phyloP scores from a whole-genome alignment of 2,888 invertebrate genomes.

The Spatulosminthurus flaviceps region DNA sequence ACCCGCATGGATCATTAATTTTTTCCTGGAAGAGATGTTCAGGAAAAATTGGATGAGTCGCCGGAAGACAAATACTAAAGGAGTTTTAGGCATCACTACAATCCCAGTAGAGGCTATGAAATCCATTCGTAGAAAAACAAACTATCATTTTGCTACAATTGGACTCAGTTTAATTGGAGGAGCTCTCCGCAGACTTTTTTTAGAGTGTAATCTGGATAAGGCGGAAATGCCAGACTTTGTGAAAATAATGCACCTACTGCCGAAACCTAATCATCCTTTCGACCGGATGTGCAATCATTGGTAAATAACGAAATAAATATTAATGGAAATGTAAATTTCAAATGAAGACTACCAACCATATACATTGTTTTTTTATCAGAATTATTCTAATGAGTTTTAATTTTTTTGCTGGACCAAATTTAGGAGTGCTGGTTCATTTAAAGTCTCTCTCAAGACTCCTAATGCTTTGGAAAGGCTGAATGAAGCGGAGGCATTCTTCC shows the following conservation, averaged over 20 bases:
- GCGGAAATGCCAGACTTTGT: constrained; percentile 3
- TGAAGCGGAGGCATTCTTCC: constrained; percentile 37
- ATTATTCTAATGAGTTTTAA: not conserved
- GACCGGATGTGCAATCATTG: constrained; percentile 48
- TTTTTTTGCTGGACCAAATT: too few species aligned
- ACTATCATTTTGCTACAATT: constrained; percentile 56
- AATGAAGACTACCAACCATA: too few species aligned
- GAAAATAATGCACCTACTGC: constrained; percentile 46
- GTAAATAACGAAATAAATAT: not conserved
- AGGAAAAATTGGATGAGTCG: constrained; percentile 47
- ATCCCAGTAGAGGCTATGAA: constrained; percentile 48
- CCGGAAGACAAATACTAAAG: constrained; percentile 42
- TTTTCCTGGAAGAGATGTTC: constrained; percentile 36
- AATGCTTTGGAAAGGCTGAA: constrained; percentile 37
- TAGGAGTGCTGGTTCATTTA: constrained; percentile 39
- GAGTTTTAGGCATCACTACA: constrained; percentile 51
- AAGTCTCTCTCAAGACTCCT: constrained; percentile 23
- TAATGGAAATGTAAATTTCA: too few species aligned
- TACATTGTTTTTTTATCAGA: too few species aligned
- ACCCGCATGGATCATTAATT: constrained; percentile 25
- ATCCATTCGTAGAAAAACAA: constrained; percentile 42
- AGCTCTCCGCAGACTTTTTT: constrained; percentile 50
- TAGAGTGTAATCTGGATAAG: not conserved
- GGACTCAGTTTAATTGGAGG: constrained; percentile 58
- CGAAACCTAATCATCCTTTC: constrained; percentile 38